Base-by-base conservation (phyloP, 1,140 invertebrate genomes). In the Drosophila repleta region DNA sequence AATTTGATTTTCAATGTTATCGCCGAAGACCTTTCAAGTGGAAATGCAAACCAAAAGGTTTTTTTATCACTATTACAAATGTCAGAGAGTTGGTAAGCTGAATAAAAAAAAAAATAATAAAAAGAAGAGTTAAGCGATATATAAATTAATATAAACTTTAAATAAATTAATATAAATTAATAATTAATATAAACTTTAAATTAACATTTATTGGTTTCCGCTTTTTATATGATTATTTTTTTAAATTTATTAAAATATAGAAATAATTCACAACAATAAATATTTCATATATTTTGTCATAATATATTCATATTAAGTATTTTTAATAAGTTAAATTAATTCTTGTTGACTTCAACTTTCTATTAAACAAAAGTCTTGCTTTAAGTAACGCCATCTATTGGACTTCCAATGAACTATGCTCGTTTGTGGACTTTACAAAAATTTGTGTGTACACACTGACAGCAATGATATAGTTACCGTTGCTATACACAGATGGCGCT, bases 1-100 rank as follows among this genome's bases (percentile, higher is more conserved):
- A 45, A 65, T 65, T 46, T 58, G 29, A 66, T 26, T 70, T 71
- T 66, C 68, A 71, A 71, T 71, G 68, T 52, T 71, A 37, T 41
- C 49, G 26, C 51, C 32, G 7, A 55, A 64, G 67, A 69, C 58
- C 41, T 64, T 63, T 32, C 11, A 20, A n/a, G 35, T 17, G 20
- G 35, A 52, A 55, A 43, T n/a, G 18, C 32, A 10, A 17, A 37
- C 26, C 24, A 64, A 3, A 45, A 11, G 24, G 17, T 53, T 20
- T 24, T n/a, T 15, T 15, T 21, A 8, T n/a, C 41, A 55, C n/a
- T 10, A 15, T 39, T 8, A 24, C 17, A 53, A 39, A 18, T 55
- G 35, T 11, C 52, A 15, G n/a, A 15, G n/a, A 41, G 7, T 39
- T 55, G 20, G n/a, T 53, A 24, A 41, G 18, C 10, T 10, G 8